A percentile compares a stretch with the other conserved stretches of the same genome.
These are phyloP conservation scores for Gadus chalcogrammus DNA, from an alignment of 2,113 vertebrate genomes.

Conservation along the genomic window DNA sequence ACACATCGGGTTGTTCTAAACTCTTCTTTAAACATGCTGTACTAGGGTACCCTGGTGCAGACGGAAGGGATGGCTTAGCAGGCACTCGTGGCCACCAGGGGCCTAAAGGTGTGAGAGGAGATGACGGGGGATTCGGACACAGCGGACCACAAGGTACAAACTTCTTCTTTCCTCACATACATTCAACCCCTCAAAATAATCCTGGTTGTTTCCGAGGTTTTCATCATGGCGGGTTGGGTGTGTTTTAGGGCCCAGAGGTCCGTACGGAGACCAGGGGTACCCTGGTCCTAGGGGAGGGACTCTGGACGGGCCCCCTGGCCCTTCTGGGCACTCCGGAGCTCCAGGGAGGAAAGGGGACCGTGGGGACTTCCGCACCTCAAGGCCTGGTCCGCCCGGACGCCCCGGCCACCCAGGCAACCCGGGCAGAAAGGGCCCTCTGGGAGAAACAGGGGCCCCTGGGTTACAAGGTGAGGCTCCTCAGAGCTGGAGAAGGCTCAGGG, in stretches of 20 bases:
- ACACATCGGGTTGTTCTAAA: background rate
- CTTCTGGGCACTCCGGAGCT: slow-evolving; percentile 39
- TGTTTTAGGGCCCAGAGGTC: slow-evolving; percentile 62
- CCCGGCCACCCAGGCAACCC: slow-evolving; percentile 34
- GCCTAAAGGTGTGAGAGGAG: slow-evolving; percentile 50
- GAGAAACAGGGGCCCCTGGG: slow-evolving; percentile 48
- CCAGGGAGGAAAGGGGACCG: slow-evolving; percentile 46
- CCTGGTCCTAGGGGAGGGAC: slow-evolving; percentile 29
- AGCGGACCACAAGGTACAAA: slow-evolving; percentile 63
- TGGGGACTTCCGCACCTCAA: slow-evolving; percentile 32
- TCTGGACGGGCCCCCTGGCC: slow-evolving; percentile 40
- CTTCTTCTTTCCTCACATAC: background rate
- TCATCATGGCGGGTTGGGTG: slow-evolving; percentile 4
- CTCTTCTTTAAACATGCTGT: background rate
- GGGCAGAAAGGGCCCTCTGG: slow-evolving; percentile 35
- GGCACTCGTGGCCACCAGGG: slow-evolving; percentile 46
- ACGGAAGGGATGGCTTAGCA: slow-evolving; percentile 16
- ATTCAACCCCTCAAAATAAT: background rate
- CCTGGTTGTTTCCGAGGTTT: background rate
- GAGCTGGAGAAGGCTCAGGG: too few relatives aligned
- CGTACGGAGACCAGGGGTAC: slow-evolving; percentile 47
- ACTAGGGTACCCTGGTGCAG: slow-evolving; percentile 39
- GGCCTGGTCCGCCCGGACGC: slow-evolving; percentile 34
- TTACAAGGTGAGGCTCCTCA: slow-evolving; percentile 32
- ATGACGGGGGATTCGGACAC: slow-evolving; percentile 14